These are phyloP conservation scores for Taenioides sp. DNA, from an alignment of 2,797 vertebrate genomes.

Conservation along the genomic window DNA sequence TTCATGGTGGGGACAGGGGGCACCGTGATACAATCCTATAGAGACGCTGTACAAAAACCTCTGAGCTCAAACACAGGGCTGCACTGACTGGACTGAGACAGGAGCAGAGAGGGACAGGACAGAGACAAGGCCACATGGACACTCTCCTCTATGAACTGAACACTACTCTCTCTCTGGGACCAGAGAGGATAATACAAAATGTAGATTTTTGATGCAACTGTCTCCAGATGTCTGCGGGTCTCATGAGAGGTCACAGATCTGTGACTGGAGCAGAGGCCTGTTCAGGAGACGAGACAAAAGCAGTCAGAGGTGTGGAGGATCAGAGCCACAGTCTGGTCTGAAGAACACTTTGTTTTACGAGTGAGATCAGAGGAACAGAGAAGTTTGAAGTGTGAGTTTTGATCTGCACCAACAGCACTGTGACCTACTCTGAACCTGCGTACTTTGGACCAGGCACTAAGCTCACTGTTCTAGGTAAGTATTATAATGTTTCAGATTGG, in stretches of 20 bases:
- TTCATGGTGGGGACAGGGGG: constrained; percentile 87
- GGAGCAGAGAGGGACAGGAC: not conserved
- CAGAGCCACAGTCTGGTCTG: not conserved
- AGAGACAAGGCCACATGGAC: not conserved
- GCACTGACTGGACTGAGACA: not conserved
- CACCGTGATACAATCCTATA: constrained; percentile 84
- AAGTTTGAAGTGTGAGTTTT: not conserved
- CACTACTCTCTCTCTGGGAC: not conserved
- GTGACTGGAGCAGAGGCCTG: constrained; percentile 36
- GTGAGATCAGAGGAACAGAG: not conserved
- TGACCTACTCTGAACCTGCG: constrained; percentile 27
- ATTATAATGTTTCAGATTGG: not conserved
- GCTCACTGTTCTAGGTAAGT: constrained; percentile 66
- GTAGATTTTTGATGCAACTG: not conserved
- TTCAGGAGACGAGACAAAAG: constrained; percentile 66
- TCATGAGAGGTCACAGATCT: not conserved
- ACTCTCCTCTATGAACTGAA: not conserved
- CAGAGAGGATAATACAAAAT: not conserved
- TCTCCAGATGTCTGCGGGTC: not conserved
- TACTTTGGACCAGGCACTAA: constrained; percentile 68
- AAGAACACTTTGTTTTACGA: not conserved
- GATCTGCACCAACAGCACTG: constrained; percentile 43
- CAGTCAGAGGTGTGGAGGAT: constrained; percentile 17
- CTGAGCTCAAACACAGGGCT: constrained; percentile 20
- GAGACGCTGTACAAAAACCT: constrained; percentile 89